These are phyloP conservation scores for Montifringilla adamsi DNA, from an alignment of 2,113 vertebrate genomes.

Conservation along the genomic window DNA sequence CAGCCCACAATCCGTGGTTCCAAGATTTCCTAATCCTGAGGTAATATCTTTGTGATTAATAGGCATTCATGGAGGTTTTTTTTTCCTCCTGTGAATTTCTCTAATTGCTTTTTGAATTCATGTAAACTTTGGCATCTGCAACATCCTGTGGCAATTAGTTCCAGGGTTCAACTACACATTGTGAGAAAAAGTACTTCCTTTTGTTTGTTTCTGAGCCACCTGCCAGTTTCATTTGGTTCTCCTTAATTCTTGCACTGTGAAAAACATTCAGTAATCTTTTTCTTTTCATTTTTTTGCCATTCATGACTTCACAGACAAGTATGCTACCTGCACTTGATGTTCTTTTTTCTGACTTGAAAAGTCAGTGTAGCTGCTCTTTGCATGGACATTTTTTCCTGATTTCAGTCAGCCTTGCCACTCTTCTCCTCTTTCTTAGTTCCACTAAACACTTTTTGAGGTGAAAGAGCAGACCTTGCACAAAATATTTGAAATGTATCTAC, in stretches of 20 bases:
- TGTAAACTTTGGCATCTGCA: slow-evolving; percentile 56
- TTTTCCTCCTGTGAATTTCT: slow-evolving; percentile 11
- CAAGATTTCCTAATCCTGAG: slow-evolving; percentile 22
- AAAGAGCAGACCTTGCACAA: neutral
- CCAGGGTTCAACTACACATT: slow-evolving; percentile 42
- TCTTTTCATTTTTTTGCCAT: neutral
- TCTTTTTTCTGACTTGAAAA: neutral
- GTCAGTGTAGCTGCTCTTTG: neutral
- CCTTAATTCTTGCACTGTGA: neutral
- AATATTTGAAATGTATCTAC: neutral
- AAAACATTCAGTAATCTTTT: slow-evolving; percentile 25
- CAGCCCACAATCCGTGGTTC: neutral
- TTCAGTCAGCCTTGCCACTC: neutral
- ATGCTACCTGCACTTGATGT: neutral
- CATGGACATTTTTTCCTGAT: neutral
- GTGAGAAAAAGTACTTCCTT: slow-evolving; percentile 60
- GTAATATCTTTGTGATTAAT: slow-evolving; percentile 46
- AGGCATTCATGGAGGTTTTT: neutral
- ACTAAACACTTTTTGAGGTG: neutral
- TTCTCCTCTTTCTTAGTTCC: neutral
- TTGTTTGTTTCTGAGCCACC: slow-evolving; percentile 56
- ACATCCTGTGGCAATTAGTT: slow-evolving; percentile 65
- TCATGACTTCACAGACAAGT: neutral
- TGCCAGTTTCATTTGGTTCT: slow-evolving; percentile 51
- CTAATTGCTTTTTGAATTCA: slow-evolving; percentile 58